Base-by-base conservation (phyloP, 2,888 invertebrate genomes). In the Oxyscelio sp. region DNA sequence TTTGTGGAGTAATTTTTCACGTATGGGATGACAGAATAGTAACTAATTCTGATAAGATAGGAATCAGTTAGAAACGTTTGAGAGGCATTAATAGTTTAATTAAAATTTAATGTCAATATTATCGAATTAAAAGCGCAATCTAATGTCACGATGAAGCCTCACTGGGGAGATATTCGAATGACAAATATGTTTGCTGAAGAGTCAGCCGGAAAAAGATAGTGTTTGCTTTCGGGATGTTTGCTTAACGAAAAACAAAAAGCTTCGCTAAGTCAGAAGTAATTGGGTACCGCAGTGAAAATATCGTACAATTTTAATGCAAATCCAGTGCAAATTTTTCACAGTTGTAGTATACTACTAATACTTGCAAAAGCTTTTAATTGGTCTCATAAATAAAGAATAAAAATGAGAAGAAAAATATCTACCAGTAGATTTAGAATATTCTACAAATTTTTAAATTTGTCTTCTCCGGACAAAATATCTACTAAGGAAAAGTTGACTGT, bases 41-140 rank as follows among this genome's bases (percentile, higher is more conserved):
- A 50, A 40, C 15, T 27, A 11, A 45, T 17, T 59, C 68, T 15
- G 40, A 66, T 68, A 59, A 71, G 71, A 58, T 71, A 58, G n/a
- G 4, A 0, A 59, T 59, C 58, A 11, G 13, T 22, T n/a, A 59
- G 17, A 15, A 43, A 9, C 22, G 58, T 11, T 48, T n/a, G 17
- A 68, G 22, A 31, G 31, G 34, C n/a, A 9, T 2, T 54, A 70
- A 70, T 79, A 70, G 45, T 52, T 65, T 70, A 70, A 78, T 70
- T 78, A 65, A 70, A 59, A 38, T 56, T 70, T 24, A 71, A 70
- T 71, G 52, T 71, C 71, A 71, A 79, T 65, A 71, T 71, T 50
- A 40, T 78, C 31, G 15, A 56, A 40, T 4, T 17, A n/a, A 43
- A 15, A 19, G n/a, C 40, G 8, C 43, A 6, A 3, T 31, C 24